A percentile compares a stretch with the other conserved stretches of the same genome.
phyloP scores from a whole-genome alignment of 2,113 vertebrate genomes.

The Petaurus breviceps region DNA sequence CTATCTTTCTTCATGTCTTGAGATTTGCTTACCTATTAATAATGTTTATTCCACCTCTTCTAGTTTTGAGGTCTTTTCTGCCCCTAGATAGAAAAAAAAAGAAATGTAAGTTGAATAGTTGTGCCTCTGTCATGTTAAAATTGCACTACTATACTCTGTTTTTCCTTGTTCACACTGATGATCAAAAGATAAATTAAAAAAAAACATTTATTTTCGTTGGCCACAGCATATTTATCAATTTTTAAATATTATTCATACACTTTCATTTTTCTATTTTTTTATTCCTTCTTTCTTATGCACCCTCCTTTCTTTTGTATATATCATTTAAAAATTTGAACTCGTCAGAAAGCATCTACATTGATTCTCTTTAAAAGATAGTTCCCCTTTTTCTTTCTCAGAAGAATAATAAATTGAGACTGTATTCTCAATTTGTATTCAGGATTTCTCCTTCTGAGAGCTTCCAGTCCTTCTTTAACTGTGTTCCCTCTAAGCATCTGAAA shows the following conservation, averaged over 20 bases:
- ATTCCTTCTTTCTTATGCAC: not conserved
- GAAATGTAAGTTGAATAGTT: not conserved
- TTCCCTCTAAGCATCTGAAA: not conserved
- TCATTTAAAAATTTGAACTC: not conserved
- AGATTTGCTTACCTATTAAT: not conserved
- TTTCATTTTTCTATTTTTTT: not conserved
- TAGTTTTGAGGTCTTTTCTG: not conserved
- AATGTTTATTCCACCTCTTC: not conserved
- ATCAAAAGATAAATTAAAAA: not conserved
- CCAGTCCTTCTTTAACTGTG: not conserved
- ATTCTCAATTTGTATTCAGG: too few species aligned
- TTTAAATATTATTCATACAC: not conserved
- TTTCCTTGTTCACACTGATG: not conserved
- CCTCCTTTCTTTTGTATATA: not conserved
- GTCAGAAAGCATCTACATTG: not conserved
- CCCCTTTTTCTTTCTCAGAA: not conserved
- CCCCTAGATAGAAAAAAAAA: not conserved
- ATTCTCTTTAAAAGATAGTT: not conserved
- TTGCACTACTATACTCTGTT: not conserved
- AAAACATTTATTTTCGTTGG: not conserved
- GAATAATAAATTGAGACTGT: not conserved
- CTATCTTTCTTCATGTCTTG: not conserved
- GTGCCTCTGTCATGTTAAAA: not conserved
- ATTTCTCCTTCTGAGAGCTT: not conserved
- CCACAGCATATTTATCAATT: not conserved